Evolutionary conservation across 2,888 invertebrate species (phyloP), one percentile per base, ranked within the genome.

Genomic region (Melitaea athalia): DNA sequence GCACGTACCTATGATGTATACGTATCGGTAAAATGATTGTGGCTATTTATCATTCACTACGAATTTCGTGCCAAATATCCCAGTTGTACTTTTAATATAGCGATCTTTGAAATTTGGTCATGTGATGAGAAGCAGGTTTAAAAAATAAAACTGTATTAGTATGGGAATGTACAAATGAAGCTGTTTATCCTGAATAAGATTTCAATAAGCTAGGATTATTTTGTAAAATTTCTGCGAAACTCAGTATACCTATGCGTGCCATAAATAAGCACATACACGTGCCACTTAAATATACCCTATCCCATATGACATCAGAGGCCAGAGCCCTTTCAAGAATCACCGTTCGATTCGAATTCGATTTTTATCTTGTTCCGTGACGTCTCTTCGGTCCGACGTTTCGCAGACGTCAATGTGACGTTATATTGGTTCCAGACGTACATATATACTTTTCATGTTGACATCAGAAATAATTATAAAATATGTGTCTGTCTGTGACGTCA

Each of bases 21-120:
- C 72, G 77, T 81, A 81, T 83, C 75, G 77, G 80, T 83, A 81
- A 38, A 82, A 82, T 81, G 79, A 81, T 83, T 78, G 78, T 78
- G 78, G 76, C 78, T 76, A 78, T 85, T 79, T 79, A 84, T 85
- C 84, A 85, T 81, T 77, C 74, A 64, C 67, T 72, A 71, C 71
- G 73, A 70, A 70, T 77, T 74, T 75, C 78, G 79, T 82, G 77
- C 80, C 81, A 85, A 82, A 79, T 78, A 80, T 81, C 78, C 79
- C 78, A 75, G 75, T 77, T 76, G 79, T 74, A 78, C 75, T 76
- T 75, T 73, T 77, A 78, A 77, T n/a, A 76, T 78, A 75, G 73
- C 73, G 74, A 61, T 74, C 70, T 74, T 69, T 57, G 61, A 64
- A 68, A 65, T 73, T 74, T 69, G 74, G 75, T 76, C 76, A 76